Base-by-base conservation (phyloP, 2,113 vertebrate species). In the Chascanopsetta lugubris region DNA sequence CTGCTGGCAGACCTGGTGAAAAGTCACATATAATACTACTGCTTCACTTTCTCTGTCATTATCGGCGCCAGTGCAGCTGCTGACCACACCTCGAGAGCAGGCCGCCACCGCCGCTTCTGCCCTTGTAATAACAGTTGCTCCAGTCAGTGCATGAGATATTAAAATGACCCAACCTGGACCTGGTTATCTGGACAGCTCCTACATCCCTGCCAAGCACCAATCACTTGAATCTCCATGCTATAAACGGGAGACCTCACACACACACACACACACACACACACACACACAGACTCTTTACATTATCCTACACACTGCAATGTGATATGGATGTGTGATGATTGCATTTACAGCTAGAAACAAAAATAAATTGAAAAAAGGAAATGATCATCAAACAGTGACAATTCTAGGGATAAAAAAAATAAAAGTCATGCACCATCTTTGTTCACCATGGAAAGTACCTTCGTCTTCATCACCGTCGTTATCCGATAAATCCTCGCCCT, bases 391-490 rank as follows among this genome's bases (percentile, higher is more conserved):
- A 78, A 70, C 40, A 20, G 58, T 70, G 26, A 63, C n/a, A 42
- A 58, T 60, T 61, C 54, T 12, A 53, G 53, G n/a, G n/a, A n/a
- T n/a, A n/a, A n/a, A n/a, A n/a, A 79, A 57, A 69, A 20, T 64
- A 50, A 25, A 66, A 83, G 85, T 90, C 96, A 99, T 97, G 97
- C 96, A 97, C 91, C 92, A 86, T 91, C 93, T 86, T 94, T 86
- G 91, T 94, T 92, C 94, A 90, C 95, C 95, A 91, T 73, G 83
- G 79, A 82, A 95, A 97, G 96, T 99, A 99, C 97, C 97, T 99
- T 98, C 97, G 42, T 99, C 97, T 98, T 99, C 97, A 93, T 98
- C 97, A 94, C 96, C 97, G 93, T 98, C 96, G 94, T 98, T 99
- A 95, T 98, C 97, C 85, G 95, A 95, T 92, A 99, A 95, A 94